A percentile compares a stretch with the other conserved stretches of the same genome.
Evolutionary conservation across 1,140 invertebrate genomes (phyloP).

Genomic region (Anastrepha obliqua): DNA sequence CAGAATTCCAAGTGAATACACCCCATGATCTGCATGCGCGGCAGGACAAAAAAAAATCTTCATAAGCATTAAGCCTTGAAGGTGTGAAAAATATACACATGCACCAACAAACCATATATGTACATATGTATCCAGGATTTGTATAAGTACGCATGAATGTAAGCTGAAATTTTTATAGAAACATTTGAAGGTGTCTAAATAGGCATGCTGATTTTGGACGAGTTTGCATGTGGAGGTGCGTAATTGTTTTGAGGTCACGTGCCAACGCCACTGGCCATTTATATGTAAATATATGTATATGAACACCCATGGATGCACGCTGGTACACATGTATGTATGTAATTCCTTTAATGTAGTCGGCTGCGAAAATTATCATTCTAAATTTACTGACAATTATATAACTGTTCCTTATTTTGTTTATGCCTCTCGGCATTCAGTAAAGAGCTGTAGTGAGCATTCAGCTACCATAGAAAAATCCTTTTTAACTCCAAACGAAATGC

Average conservation of each 20-base stretch:
- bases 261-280: slow-evolving; percentile 42
- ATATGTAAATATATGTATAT: background rate
- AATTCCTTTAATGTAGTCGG: too few species aligned
- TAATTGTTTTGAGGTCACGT: slow-evolving; percentile 50
- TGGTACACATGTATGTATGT: too few species aligned
- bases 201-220: slow-evolving; percentile 33
- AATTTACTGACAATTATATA: too few species aligned
- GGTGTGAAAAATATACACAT: slow-evolving; percentile 14
- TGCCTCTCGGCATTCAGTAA: too few species aligned
- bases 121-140: background rate
- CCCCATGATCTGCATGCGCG: slow-evolving; percentile 3
- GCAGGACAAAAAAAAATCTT: background rate
- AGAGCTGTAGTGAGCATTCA: too few species aligned
- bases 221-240: slow-evolving; percentile 14
- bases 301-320: background rate
- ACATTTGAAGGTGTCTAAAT: slow-evolving; percentile 2
- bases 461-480: too few species aligned
- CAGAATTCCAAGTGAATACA: slow-evolving; percentile 33
- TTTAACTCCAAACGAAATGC: too few species aligned
- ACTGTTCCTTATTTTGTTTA: too few species aligned
- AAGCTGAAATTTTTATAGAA: background rate
- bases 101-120: background rate
- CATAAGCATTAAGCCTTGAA: slow-evolving; percentile 1
- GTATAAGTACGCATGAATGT: background rate
- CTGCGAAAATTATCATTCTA: too few species aligned